Percentiles rank a stretch among this genome's conserved stretches.
Evolutionary conservation across 1,140 invertebrate species (phyloP).

Genomic region (Bombus vancouverensis): DNA sequence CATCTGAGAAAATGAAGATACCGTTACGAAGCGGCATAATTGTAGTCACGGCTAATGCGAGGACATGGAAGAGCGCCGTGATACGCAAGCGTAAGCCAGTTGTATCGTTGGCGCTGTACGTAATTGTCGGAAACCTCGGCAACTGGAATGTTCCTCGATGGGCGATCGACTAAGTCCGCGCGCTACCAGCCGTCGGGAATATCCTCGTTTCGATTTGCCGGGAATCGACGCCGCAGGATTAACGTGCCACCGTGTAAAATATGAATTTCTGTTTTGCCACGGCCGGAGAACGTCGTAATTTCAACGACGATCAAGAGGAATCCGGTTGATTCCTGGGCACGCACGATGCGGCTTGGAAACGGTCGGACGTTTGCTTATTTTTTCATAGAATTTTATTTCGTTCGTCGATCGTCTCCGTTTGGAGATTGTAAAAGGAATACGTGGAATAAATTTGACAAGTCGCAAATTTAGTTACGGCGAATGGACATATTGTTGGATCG

Average conservation of each 20-base stretch:
- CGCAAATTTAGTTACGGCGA: rapidly evolving
- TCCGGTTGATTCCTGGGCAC: not conserved
- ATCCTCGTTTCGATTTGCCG: not conserved
- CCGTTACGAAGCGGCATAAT: slow-evolving; percentile 54
- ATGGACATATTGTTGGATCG: too few relatives aligned
- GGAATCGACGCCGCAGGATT: not conserved
- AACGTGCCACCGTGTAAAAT: slow-evolving; percentile 39
- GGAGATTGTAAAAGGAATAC: too few relatives aligned
- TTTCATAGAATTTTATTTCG: too few relatives aligned
- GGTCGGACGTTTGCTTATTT: too few relatives aligned
- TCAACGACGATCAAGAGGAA: not conserved
- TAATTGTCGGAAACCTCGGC: slow-evolving; percentile 5
- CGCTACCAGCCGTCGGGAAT: not conserved
- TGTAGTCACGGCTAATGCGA: slow-evolving; percentile 51
- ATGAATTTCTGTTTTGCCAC: slow-evolving; percentile 21
- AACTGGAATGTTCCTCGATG: not conserved
- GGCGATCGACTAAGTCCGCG: not conserved
- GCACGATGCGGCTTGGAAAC: too few relatives aligned
- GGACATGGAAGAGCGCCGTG: slow-evolving; percentile 43
- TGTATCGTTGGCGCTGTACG: slow-evolving; percentile 17
- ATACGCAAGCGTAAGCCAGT: slow-evolving; percentile 43
- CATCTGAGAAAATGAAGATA: slow-evolving; percentile 52
- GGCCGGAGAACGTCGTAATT: not conserved
- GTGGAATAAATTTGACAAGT: too few relatives aligned
- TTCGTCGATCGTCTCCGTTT: too few relatives aligned